Evolutionary conservation across 1,140 invertebrate genomes (phyloP), one percentile per base, ranked within the genome.

Genomic region (Galendromus occidentalis): DNA sequence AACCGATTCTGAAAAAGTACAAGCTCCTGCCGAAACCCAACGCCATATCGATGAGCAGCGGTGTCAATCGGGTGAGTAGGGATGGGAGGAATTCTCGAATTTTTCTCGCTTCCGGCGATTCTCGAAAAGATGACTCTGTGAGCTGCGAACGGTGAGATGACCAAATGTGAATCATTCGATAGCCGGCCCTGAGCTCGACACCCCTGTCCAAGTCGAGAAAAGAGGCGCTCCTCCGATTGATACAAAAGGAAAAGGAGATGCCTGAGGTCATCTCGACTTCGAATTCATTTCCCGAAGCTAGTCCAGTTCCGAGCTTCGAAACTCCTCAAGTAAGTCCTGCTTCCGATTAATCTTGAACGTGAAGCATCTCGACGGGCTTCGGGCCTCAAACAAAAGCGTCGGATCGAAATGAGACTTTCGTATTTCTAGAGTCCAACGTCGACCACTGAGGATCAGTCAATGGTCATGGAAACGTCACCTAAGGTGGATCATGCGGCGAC

Each of bases 11-110:
- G 22, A 59, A 59, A 22, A 59, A 59, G 22, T 25, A 59, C 20
- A 59, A 59, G 25, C 22, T 59, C 6, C 51, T 59, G 51, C 51
- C 51, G 51, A 59, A 59, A 25, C 51, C 51, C 14, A 59, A 59
- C 20, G 51, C 33, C 51, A 25, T 59, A 1, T 59, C 51, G 9
- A 33, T 59, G 14, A 59, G 33, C 51, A 59, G 51, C 22, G 51
- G 51, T 33, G 51, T 59, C 14, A 59, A 59, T 9, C n/a, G 33
- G 20, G 51, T 59, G 14, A 25, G 51, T 59, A 59, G 22, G n/a
- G n/a, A n/a, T 12, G 12, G 42, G 42, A 44, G 20, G 45, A 22
- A 4, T 25, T 47, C 20, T 14, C 6, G 45, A 47, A 22, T 47
- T 44, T 7, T 14, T 14, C 14, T 7, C 20, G 7, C 4, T 7